Base-by-base conservation (phyloP, 2,797 vertebrate genomes). In the Cuniculus paca region DNA sequence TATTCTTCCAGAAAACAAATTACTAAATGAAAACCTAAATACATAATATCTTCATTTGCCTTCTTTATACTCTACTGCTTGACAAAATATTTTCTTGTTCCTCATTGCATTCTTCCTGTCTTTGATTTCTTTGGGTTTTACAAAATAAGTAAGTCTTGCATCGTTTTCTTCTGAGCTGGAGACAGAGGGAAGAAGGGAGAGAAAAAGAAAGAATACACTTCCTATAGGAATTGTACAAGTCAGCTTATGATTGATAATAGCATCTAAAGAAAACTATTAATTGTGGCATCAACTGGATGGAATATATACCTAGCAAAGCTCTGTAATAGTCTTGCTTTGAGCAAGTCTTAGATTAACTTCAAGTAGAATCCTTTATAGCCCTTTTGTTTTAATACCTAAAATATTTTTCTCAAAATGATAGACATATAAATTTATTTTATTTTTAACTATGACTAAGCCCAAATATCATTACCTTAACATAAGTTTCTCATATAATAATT, bases 351-450 rank as follows among this genome's bases (percentile, higher is more conserved):
- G 87, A 80, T 39, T 90, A 60, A 89, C n/a, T 81, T 92, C 39
- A 91, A 68, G 28, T 78, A 79, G 74, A 93, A 88, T 85, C 80
- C 34, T 94, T 91, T 36, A 84, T 58, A 89, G n/a, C 39, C 91
- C n/a, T 93, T 95, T 90, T 84, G 52, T 95, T 88, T 90, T 54
- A 94, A 91, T 95, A 60, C 22, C 24, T 92, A 94, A 68, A 94
- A 45, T 48, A 91, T 42, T 65, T 7, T 45, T 91, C 72, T 86
- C 88, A 89, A 88, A 90, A 95, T 72, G 12, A 91, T 91, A 95
- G 52, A 87, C 17, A 45, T 42, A 42, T 26, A 14, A 31, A 50
- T 91, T 36, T 63, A 58, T 45, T 63, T 61, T 83, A 48, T 42
- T 88, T 72, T 88, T 34, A 74, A 79, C 58, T 56, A 52, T 52